These are phyloP conservation scores for Sciaenops ocellatus DNA, from an alignment of 2,797 vertebrate genomes.

Conservation along the genomic window DNA sequence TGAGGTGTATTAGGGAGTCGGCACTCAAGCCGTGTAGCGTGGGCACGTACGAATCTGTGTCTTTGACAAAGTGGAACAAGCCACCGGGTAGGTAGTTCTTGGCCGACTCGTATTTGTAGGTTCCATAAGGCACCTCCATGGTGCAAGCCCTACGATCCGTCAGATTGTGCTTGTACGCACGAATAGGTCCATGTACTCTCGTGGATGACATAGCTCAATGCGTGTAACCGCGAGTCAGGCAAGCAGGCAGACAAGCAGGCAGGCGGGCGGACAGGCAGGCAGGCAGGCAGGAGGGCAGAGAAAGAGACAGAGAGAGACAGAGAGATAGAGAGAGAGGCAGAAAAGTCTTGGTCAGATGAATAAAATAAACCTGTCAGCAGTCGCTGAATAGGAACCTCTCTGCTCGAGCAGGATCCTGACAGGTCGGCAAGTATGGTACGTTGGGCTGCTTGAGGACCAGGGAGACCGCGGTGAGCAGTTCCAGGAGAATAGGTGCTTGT, in stretches of 20 bases:
- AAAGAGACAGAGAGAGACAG: too few species aligned
- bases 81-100: slow-evolving; percentile 22
- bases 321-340: too few species aligned
- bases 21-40: background rate
- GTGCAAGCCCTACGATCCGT: accelerated
- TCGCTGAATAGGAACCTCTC: background rate
- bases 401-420: background rate
- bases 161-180: background rate
- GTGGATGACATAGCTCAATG: slow-evolving; percentile 32
- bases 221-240: too few species aligned
- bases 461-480: background rate
- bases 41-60: background rate
- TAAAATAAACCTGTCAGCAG: too few species aligned
- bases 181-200: background rate
- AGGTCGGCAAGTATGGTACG: background rate
- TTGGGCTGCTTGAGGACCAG: background rate
- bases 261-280: too few species aligned
- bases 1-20: background rate
- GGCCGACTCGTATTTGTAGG: slow-evolving; percentile 22
- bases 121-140: background rate
- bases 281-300: too few species aligned
- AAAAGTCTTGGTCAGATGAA: too few species aligned
- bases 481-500: background rate
- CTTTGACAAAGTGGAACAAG: slow-evolving; percentile 37
- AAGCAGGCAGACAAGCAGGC: too few species aligned